Base-by-base conservation (phyloP, 2,797 vertebrate genomes). In the Mionectes olivaceus region DNA sequence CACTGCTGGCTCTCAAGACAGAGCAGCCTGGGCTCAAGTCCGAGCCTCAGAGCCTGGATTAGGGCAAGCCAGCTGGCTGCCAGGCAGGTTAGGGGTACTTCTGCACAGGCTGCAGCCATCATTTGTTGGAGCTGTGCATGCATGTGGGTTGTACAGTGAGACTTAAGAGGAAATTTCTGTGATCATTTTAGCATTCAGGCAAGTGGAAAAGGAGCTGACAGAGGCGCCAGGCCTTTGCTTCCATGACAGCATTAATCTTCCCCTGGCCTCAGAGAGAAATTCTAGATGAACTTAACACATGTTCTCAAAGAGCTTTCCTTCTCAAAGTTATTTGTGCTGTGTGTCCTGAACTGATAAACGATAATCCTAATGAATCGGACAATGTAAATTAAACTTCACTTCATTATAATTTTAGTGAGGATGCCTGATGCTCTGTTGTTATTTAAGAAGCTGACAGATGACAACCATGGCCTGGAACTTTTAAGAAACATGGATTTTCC, bases 241-340 rank as follows among this genome's bases (percentile, higher is more conserved):
- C 95, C 85, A 70, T 57, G 67, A 70, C 32, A 47, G 23, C 49
- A 65, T 92, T 85, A 84, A 95, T 93, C 70, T 94, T 90, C 60
- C 85, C 18, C 50, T 75, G 60, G 86, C 37, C 74, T 63, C 55
- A 59, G 50, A 83, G 35, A 90, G 83, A 92, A 74, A 56, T 37
- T 77, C 75, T 80, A 65, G 55, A 96, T 92, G 53, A 94, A 87
- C 7, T 84, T 92, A 86, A 47, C 95, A 95, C 16, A 56, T 87
- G 92, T 76, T 74, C 81, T 81, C 30, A 69, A 81, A 77, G 37
- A 81, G 17, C 52, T 71, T 93, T 25, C 80, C 67, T 81, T 87
- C 71, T 83, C 35, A 14, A 83, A 78, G 37, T 69, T 70, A 53
- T 60, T 89, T 64, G 21, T 78, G 37, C 49, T 39, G 24, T 39